Conservation (phyloP, 2,888 invertebrate genomes). For the Atherix ibis region DNA sequence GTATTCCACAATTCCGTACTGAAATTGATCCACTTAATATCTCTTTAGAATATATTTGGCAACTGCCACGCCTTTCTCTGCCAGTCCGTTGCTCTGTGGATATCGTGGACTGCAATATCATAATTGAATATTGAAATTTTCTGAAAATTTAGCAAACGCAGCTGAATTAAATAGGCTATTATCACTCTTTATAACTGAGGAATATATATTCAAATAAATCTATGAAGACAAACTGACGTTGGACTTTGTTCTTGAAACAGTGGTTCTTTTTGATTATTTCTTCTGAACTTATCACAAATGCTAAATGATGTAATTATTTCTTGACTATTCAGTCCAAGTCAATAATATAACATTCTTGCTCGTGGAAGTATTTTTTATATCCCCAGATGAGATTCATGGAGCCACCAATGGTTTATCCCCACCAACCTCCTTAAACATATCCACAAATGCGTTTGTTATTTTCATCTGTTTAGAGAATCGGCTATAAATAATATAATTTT, state of each 20-base stretch:
- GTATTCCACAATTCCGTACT: constrained; percentile 11
- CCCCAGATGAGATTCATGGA: too few relatives aligned
- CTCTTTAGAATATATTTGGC: constrained; percentile 12
- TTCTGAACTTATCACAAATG: constrained; percentile 4
- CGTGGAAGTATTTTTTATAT: too few relatives aligned
- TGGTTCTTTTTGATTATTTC: constrained; percentile 13
- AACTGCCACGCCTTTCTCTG: constrained; percentile 13
- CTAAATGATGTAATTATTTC: too few relatives aligned
- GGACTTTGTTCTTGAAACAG: constrained; percentile 11
- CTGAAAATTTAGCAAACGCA: constrained; percentile 8
- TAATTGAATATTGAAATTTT: constrained; percentile 6
- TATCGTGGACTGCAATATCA: constrained; percentile 13
- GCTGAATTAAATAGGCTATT: constrained; percentile 11
- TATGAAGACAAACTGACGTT: constrained; percentile 9
- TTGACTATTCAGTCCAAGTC: too few relatives aligned
- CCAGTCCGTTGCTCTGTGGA: constrained; percentile 6
- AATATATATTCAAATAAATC: constrained; percentile 10
- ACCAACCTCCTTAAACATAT: too few relatives aligned
- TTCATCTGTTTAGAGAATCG: too few relatives aligned
- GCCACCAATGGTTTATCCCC: too few relatives aligned
- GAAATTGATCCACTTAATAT: constrained; percentile 7
- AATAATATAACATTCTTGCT: too few relatives aligned
- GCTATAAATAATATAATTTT: too few relatives aligned
- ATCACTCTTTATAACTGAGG: constrained; percentile 8
- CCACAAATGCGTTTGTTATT: too few relatives aligned